Evolutionary conservation across 2,888 invertebrate species (phyloP).

Genomic region (Leucophora obtusa): DNA sequence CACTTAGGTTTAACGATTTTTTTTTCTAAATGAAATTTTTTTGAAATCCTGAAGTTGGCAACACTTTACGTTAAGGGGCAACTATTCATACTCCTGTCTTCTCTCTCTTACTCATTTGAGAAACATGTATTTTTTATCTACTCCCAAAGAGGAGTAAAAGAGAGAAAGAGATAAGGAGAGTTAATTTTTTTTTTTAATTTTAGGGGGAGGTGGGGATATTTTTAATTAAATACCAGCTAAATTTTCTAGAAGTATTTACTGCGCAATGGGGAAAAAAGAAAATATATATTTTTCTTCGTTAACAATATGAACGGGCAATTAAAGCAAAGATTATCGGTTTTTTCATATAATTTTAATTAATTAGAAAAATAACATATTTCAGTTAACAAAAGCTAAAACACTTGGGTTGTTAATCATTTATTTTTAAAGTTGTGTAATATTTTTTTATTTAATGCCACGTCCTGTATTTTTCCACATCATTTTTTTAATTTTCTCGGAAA

Average conservation of each 20-base stretch:
- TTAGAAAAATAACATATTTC: background rate
- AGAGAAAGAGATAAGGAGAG: conserved; percentile 58
- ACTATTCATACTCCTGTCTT: conserved; percentile 45
- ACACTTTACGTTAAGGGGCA: conserved; percentile 33
- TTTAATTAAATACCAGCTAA: conserved; percentile 35
- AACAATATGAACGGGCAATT: conserved; percentile 20
- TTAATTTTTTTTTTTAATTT: conserved; percentile 16
- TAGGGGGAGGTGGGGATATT: conserved; percentile 33
- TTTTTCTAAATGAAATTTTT: background rate
- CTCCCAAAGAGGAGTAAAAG: conserved; percentile 30
- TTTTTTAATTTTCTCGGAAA: background rate
- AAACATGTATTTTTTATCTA: background rate
- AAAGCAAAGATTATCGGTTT: background rate
- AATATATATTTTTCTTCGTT: conserved; percentile 5
- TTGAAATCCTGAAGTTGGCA: background rate
- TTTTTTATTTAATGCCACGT: background rate
- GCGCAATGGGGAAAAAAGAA: conserved; percentile 19
- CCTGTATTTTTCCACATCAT: background rate
- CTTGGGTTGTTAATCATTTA: background rate
- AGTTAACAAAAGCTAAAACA: background rate
- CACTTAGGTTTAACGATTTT: too few species aligned
- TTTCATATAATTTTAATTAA: background rate
- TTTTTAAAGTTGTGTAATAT: conserved; percentile 12
- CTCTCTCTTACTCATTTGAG: conserved; percentile 54
- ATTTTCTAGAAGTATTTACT: conserved; percentile 49